These are phyloP conservation scores for Nephrotoma appendiculata DNA, from an alignment of 2,888 invertebrate species.

Conservation along the genomic window DNA sequence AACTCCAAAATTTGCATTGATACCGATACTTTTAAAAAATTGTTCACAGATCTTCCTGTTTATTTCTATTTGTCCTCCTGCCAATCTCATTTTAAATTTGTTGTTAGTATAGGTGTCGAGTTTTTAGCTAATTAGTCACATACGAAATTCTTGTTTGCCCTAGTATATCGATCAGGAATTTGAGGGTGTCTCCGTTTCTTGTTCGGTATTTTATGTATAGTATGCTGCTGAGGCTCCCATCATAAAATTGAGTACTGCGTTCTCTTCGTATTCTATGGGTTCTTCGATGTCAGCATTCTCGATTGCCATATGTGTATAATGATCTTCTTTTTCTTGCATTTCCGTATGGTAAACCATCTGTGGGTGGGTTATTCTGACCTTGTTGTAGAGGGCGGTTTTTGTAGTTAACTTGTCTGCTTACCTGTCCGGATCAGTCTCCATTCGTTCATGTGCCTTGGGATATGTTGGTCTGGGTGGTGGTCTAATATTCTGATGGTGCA, in stretches of 20 bases:
- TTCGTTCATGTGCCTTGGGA: too few relatives aligned
- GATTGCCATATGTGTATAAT: not conserved
- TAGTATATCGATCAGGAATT: conserved; percentile 8
- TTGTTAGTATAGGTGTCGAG: not conserved
- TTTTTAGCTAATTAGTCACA: not conserved
- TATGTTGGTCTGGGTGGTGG: too few relatives aligned
- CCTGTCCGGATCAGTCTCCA: too few relatives aligned
- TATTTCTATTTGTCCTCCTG: conserved; percentile 5
- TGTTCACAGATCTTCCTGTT: conserved; percentile 4
- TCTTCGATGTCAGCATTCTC: not conserved
- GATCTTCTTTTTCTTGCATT: not conserved
- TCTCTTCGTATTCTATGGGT: not conserved
- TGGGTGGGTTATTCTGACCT: too few relatives aligned
- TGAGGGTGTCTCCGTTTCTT: not conserved
- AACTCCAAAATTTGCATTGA: conserved; percentile 6
- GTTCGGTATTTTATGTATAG: not conserved
- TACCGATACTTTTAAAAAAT: conserved; percentile 8
- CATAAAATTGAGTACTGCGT: conserved; percentile 1
- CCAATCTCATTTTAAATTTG: conserved; percentile 4
- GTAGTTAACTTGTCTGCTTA: too few relatives aligned
- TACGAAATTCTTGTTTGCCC: conserved; percentile 8
- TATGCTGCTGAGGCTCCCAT: conserved; percentile 4
- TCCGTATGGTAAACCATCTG: not conserved
- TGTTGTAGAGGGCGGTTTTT: too few relatives aligned
- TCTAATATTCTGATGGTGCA: too few relatives aligned